A percentile compares a stretch with the other conserved stretches of the same genome.
These are phyloP conservation scores for Caerostris darwini DNA, from an alignment of 1,140 invertebrate species.

Conservation along the genomic window DNA sequence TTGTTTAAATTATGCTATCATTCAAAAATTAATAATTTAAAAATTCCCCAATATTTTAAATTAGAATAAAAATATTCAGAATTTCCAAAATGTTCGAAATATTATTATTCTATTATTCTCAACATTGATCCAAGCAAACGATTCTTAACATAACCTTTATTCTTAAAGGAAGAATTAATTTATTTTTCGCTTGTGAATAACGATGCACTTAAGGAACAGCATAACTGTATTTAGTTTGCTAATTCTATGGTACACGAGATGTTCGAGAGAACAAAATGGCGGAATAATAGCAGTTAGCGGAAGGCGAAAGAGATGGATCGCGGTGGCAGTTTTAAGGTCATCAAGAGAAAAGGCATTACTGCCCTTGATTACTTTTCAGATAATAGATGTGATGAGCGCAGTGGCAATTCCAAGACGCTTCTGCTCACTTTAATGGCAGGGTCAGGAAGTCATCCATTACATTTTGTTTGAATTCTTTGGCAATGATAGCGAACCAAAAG, in stretches of 20 bases:
- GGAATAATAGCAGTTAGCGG: background rate
- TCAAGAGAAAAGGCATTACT: background rate
- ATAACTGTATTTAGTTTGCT: background rate
- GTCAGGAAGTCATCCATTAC: constrained; percentile 1
- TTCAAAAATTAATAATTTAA: no score
- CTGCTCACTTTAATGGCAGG: background rate
- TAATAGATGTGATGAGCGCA: background rate
- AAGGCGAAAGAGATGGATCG: background rate
- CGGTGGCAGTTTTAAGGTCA: background rate
- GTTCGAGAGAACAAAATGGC: background rate
- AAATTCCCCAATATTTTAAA: no score
- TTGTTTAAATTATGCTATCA: no score
- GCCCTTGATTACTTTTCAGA: background rate
- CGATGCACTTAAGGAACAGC: background rate
- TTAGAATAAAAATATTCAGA: no score
- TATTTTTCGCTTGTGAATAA: background rate
- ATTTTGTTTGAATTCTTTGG: constrained; percentile 1
- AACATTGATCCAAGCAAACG: background rate
- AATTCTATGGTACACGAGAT: background rate
- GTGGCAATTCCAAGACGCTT: background rate
- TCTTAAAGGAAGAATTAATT: constrained; percentile 3
- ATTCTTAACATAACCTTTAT: background rate
- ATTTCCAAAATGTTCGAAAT: background rate
- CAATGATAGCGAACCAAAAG: background rate
- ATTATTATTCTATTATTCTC: background rate